A percentile compares a stretch with the other conserved stretches of the same genome.
These are phyloP conservation scores for Thymelicus acteon DNA, from an alignment of 2,888 invertebrate species.

Conservation along the genomic window DNA sequence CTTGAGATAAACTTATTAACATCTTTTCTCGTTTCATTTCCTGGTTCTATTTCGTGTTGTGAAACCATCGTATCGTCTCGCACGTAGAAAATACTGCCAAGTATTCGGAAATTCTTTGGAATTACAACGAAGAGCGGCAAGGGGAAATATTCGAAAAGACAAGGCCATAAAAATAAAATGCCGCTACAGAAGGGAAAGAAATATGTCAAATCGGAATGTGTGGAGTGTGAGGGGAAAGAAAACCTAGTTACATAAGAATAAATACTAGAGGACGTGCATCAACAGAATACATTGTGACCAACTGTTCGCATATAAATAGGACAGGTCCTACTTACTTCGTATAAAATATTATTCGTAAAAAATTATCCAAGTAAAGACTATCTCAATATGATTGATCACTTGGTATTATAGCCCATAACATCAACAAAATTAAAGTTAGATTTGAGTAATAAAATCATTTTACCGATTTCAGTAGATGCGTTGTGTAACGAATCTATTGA, in stretches of 20 bases:
- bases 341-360: too few species aligned
- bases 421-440: too few species aligned
- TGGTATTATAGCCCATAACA: too few species aligned
- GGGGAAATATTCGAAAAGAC: conserved; percentile 66
- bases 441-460: too few species aligned
- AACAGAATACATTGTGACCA: conserved; percentile 21
- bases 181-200: conserved; percentile 59
- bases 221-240: conserved; percentile 55
- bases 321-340: neutral
- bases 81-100: conserved; percentile 54
- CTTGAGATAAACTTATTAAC: conserved; percentile 47
- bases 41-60: conserved; percentile 49
- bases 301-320: conserved; percentile 20
- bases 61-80: conserved; percentile 47
- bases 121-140: conserved; percentile 56
- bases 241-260: conserved; percentile 42
- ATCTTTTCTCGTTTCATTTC: conserved; percentile 48
- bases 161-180: conserved; percentile 71
- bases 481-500: too few species aligned
- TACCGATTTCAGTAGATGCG: too few species aligned
- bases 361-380: too few species aligned
- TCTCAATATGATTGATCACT: too few species aligned
- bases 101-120: conserved; percentile 62
- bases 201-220: conserved; percentile 65
- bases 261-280: conserved; percentile 25